Conservation (phyloP, 23 tunicate genomes). For the Styela plicata region DNA sequence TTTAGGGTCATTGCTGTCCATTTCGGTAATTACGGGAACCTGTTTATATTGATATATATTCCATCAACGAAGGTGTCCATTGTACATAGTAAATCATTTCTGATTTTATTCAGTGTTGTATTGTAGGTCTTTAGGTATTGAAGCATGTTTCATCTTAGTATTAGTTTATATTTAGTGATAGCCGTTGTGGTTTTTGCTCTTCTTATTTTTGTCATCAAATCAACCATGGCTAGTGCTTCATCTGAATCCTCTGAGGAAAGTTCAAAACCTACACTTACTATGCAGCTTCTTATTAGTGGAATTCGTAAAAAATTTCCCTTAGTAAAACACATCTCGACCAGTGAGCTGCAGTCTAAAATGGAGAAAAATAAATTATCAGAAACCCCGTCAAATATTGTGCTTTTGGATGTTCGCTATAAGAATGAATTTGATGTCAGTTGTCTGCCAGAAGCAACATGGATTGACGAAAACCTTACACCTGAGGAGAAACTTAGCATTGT, state of each 20-base stretch:
- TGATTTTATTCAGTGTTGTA: too few relatives aligned
- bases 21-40: too few relatives aligned
- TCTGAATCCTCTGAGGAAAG: not conserved
- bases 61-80: too few relatives aligned
- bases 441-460: constrained; percentile 32
- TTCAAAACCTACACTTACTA: constrained; percentile 27
- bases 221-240: not conserved
- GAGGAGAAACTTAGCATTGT: constrained; percentile 30
- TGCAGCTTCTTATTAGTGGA: constrained; percentile 57
- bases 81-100: too few relatives aligned
- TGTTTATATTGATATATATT: too few relatives aligned
- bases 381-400: not conserved
- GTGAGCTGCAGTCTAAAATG: constrained; percentile 31
- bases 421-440: constrained; percentile 50
- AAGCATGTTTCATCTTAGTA: too few relatives aligned
- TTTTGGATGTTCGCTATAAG: constrained; percentile 58
- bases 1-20: too few relatives aligned
- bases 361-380: constrained; percentile 1
- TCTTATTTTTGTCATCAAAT: not conserved
- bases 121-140: too few relatives aligned
- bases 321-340: constrained; percentile 61
- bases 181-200: not conserved
- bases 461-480: constrained; percentile 25
- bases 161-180: too few relatives aligned
- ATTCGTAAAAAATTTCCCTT: constrained; percentile 39